A percentile compares a stretch with the other conserved stretches of the same genome.
phyloP scores from a whole-genome alignment of 2,797 vertebrate species.

The Pelochelys cantorii region DNA sequence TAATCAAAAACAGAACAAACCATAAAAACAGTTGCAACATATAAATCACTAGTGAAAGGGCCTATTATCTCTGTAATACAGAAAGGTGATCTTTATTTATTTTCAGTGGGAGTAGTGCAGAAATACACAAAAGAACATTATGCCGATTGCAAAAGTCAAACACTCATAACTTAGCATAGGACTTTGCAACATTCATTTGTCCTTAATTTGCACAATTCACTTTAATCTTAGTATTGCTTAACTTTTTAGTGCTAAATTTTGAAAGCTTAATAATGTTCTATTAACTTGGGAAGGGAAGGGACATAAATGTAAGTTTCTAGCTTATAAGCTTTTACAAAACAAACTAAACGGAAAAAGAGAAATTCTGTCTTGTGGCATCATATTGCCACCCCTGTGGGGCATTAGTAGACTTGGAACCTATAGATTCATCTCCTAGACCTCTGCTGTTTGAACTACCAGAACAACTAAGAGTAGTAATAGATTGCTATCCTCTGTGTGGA shows the following conservation, averaged over 20 bases:
- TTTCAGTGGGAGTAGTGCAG: constrained; percentile 42
- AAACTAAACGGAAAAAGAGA: constrained; percentile 1
- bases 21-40: background rate
- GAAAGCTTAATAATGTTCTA: background rate
- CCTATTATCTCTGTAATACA: background rate
- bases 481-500: background rate
- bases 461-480: background rate
- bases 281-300: background rate
- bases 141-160: background rate
- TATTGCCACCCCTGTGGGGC: background rate
- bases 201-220: background rate
- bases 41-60: constrained; percentile 16
- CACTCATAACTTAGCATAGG: background rate
- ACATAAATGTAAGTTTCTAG: background rate
- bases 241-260: background rate
- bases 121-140: background rate
- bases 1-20: constrained; percentile 27
- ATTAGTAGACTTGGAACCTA: background rate
- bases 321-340: background rate
- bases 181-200: background rate
- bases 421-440: background rate
- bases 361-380: background rate
- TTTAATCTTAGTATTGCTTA: background rate
- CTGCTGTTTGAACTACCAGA: accelerated
- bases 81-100: constrained; percentile 39